These are phyloP conservation scores for Rutpela maculata DNA, from an alignment of 2,888 invertebrate species.

Conservation along the genomic window DNA sequence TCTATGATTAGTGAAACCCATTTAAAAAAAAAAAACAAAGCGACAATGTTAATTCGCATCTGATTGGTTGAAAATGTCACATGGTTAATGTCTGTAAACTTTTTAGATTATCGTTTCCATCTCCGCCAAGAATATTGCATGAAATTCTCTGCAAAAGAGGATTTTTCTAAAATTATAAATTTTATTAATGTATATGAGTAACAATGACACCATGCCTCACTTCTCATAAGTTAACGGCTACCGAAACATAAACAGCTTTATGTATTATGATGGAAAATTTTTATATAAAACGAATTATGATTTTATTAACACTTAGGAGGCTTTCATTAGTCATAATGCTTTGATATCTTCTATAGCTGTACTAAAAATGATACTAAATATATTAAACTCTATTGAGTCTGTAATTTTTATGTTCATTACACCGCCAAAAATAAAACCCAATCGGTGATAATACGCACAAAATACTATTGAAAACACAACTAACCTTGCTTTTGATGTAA, in stretches of 20 bases:
- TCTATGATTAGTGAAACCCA: too few relatives aligned
- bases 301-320: not conserved
- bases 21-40: too few relatives aligned
- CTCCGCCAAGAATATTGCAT: too few relatives aligned
- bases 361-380: not conserved
- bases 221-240: not conserved
- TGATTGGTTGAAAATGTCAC: too few relatives aligned
- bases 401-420: conserved; percentile 7
- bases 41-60: too few relatives aligned
- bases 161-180: too few relatives aligned
- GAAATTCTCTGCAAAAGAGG: too few relatives aligned
- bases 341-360: not conserved
- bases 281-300: not conserved
- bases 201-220: not conserved
- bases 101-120: too few relatives aligned
- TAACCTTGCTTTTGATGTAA: conserved; percentile 15
- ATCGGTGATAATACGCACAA: not conserved
- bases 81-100: too few relatives aligned
- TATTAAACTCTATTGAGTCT: not conserved
- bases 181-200: not conserved
- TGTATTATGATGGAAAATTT: not conserved
- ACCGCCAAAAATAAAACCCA: conserved; percentile 22
- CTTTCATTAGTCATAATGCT: not conserved
- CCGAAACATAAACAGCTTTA: not conserved
- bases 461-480: not conserved